phyloP scores from a whole-genome alignment of 2,888 invertebrate species.

The Hermodice carunculata region DNA sequence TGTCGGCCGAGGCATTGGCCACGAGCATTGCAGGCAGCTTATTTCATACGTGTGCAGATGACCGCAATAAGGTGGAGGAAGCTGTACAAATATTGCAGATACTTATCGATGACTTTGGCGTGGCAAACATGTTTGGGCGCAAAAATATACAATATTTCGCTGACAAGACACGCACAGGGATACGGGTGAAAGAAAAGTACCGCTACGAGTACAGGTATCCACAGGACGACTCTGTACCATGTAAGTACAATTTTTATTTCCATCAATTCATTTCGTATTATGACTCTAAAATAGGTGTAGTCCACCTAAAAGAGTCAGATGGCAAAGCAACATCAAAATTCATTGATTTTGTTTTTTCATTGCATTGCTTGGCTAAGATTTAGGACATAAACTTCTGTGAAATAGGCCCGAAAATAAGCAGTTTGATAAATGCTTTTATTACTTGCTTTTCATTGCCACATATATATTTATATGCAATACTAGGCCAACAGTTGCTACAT shows the following conservation, averaged over 20 bases:
- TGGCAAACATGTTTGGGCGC: conserved; percentile 90
- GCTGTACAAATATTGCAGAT: conserved; percentile 88
- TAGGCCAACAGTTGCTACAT: too few species aligned
- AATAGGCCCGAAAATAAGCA: too few species aligned
- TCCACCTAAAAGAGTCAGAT: too few species aligned
- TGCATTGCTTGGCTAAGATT: too few species aligned
- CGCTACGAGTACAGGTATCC: conserved; percentile 61
- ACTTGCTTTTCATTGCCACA: too few species aligned
- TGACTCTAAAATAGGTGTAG: too few species aligned
- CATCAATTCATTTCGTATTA: too few species aligned
- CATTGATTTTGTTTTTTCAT: too few species aligned
- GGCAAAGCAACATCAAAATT: too few species aligned
- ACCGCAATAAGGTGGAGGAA: conserved; percentile 57
- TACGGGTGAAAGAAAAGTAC: conserved; percentile 65
- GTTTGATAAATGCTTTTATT: too few species aligned
- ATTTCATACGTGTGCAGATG: conserved; percentile 67
- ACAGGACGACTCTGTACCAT: conserved; percentile 19
- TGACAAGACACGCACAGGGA: conserved; percentile 63
- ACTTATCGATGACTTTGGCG: conserved; percentile 97
- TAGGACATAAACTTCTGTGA: too few species aligned
- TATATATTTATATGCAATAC: too few species aligned
- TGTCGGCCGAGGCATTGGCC: conserved; percentile 69
- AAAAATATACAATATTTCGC: conserved; percentile 68
- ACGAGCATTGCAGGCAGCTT: conserved; percentile 68
- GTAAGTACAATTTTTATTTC: conserved; percentile 17